Evolutionary conservation across 2,797 vertebrate species (phyloP).

Genomic region (Cichlasoma orientale): DNA sequence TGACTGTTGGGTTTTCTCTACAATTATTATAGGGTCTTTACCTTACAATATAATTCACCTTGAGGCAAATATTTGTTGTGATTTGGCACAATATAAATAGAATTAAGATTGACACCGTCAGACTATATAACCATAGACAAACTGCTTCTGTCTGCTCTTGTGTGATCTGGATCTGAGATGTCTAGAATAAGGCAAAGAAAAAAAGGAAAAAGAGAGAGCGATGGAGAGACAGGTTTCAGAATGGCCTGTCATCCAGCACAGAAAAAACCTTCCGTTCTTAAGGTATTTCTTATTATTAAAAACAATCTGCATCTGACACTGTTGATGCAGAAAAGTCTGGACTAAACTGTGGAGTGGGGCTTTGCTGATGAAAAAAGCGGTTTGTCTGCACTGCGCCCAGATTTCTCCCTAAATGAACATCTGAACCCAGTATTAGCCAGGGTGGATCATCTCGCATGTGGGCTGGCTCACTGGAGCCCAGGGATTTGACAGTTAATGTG

Average conservation of each 20-base stretch:
- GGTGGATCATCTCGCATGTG: conserved; percentile 8
- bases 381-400: not conserved
- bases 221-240: not conserved
- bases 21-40: no score
- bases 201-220: not conserved
- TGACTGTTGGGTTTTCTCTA: no score
- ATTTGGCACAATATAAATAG: no score
- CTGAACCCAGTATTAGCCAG: conserved; percentile 1
- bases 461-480: conserved; percentile 6
- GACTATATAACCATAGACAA: not conserved
- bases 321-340: not conserved
- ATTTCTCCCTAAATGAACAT: conserved; percentile 9
- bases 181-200: conserved; percentile 6
- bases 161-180: not conserved
- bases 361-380: conserved; percentile 1
- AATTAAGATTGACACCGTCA: not conserved
- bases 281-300: not conserved
- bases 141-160: not conserved
- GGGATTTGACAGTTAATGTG: conserved; percentile 17
- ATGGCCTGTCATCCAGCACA: not conserved
- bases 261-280: not conserved
- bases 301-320: not conserved
- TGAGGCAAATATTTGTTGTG: no score
- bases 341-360: not conserved
- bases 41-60: no score